Evolutionary conservation across 1,140 invertebrate genomes (phyloP), one percentile per base, ranked within the genome.

Genomic region (Cepaea nemoralis): DNA sequence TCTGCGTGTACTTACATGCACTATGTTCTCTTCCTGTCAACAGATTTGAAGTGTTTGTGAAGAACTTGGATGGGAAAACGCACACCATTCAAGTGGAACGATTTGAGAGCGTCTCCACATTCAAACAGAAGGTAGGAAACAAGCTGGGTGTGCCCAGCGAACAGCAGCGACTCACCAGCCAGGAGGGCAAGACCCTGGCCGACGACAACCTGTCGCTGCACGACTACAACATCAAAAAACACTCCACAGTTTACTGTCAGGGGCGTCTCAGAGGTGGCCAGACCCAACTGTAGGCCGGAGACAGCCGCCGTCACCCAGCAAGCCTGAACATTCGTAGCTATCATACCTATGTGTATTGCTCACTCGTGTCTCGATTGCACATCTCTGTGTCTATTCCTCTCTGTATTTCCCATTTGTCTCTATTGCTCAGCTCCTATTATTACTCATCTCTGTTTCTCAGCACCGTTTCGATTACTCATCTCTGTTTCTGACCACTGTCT

Each of bases 11-110:
- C n/a, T n/a, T n/a, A n/a, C n/a, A n/a, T n/a, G n/a, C n/a, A n/a
- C n/a, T n/a, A n/a, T n/a, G n/a, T n/a, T n/a, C n/a, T n/a, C n/a
- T n/a, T n/a, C n/a, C n/a, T n/a, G n/a, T n/a, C n/a, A n/a, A 14
- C 40, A 45, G 45, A 5, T 75, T 50, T n/a, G 42, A 75, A 14
- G 45, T 75, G 1, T 75, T 75, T 22, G 42, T 75, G 5, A 50
- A 50, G 31, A 55, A 75, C 42, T 33, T 75, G 42, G 48, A 75
- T 35, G 73, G 73, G 5, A 75, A 75, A 50, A 75, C 42, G 16
- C 73, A 48, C 22, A 75, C 73, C 3, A 75, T 75, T 8, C 5
- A 8, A 27, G 73, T 75, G 42, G 42, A 45, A 10, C 6, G 24
- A 10, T 37, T 50, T 35, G 73, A 75, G 31, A 6, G 6, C 6